Base-by-base conservation (phyloP, 1,140 invertebrate species). In the Temnothorax longispinosus region DNA sequence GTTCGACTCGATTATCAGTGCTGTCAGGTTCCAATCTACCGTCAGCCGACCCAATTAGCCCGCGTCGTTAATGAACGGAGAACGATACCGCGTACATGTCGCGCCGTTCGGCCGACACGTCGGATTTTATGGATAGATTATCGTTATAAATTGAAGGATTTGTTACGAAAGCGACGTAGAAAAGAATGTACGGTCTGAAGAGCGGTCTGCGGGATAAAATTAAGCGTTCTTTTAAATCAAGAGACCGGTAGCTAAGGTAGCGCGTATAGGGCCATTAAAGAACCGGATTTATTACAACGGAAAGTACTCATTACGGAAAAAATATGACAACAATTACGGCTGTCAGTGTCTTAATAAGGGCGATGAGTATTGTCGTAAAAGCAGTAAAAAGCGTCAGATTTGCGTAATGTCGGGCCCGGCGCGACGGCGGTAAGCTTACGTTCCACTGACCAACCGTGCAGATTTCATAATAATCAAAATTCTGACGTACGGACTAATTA, bases 281-380 rank as follows among this genome's bases (percentile, higher is more conserved):
- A 60, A 72, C 77, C 38, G 65, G 77, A 89, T 90, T 90, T 87
- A 78, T 87, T 65, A 71, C 82, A 65, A 84, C 88, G 74, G 80
- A 41, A 75, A 87, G 85, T 84, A 78, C 77, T 90, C 88, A 87
- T 89, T 89, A 89, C 62, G 52, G 77, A 85, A 89, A 89, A 89
- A 87, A 89, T 90, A 75, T 74, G 54, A 58, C 85, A 89, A 62
- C 74, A 78, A 71, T 89, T 89, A 90, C 32, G 77, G 64, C 77
- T 77, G 76, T 86, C 87, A 90, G 85, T 74, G 54, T 74, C 52
- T 60, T 78, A 89, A 87, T 89, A 69, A 84, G 76, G 89, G 64
- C 18, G 41, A 75, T 74, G 69, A 84, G 80, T 84, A 60, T 84
- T 56, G 52, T 75, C 69, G 80, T 84, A 84, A 84, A 80, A 3